Conservation (phyloP, 2,888 invertebrate species). For the Microctonus brassicae region DNA sequence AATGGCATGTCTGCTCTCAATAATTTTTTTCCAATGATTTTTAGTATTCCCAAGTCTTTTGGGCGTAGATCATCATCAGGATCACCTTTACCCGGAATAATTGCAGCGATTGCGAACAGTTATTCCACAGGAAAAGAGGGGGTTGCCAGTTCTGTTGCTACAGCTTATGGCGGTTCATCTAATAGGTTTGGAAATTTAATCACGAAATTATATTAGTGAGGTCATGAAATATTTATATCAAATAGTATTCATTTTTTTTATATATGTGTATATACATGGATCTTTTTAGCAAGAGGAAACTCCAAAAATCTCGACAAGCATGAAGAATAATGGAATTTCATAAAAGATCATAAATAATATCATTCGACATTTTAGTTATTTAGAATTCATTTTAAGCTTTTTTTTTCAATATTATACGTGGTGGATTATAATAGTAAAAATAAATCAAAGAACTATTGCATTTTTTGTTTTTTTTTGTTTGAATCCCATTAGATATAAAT, state of each 20-base stretch:
- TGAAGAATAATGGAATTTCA: neutral
- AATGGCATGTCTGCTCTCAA: constrained; percentile 67
- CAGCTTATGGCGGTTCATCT: constrained; percentile 77
- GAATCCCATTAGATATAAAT: neutral
- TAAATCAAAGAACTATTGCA: neutral
- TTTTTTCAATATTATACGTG: neutral
- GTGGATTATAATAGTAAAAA: neutral
- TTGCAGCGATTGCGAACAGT: constrained; percentile 81
- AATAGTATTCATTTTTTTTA: neutral
- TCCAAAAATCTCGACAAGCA: constrained; percentile 40
- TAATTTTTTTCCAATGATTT: constrained; percentile 79
- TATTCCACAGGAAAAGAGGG: constrained; percentile 81
- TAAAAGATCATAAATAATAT: neutral
- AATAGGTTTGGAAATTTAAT: constrained; percentile 58
- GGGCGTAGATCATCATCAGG: constrained; percentile 61
- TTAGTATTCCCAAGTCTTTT: constrained; percentile 70
- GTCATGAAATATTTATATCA: neutral
- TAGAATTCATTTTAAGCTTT: neutral
- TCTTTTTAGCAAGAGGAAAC: constrained; percentile 54
- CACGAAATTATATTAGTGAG: neutral
- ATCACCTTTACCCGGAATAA: constrained; percentile 72
- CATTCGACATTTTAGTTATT: neutral
- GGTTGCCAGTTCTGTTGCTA: constrained; percentile 80
- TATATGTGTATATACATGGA: no score
- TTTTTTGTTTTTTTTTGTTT: no score